A percentile compares a stretch with the other conserved stretches of the same genome.
These are phyloP conservation scores for Elymnias hypermnestra DNA, from an alignment of 1,140 invertebrate species.

Conservation along the genomic window DNA sequence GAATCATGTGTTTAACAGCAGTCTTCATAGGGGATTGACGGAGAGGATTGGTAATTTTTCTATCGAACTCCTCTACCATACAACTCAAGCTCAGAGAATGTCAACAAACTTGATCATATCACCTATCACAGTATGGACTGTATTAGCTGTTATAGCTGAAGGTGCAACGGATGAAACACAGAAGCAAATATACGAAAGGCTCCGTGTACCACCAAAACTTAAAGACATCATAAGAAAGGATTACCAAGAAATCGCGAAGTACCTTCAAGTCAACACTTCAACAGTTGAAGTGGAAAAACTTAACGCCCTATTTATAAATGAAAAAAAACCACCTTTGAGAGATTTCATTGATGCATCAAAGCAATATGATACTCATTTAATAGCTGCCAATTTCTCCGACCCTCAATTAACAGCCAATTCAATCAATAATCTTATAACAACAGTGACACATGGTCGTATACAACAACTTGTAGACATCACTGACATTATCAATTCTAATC, in stretches of 20 bases:
- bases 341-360: constrained; percentile 51
- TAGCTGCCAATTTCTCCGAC: constrained; percentile 78
- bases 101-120: constrained; percentile 58
- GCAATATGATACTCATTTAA: constrained; percentile 77
- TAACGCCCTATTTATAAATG: constrained; percentile 52
- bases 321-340: constrained; percentile 23
- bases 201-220: constrained; percentile 42
- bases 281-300: constrained; percentile 52
- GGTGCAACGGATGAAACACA: constrained; percentile 61
- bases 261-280: constrained; percentile 55
- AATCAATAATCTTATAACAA: constrained; percentile 83
- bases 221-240: constrained; percentile 38
- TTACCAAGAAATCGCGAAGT: constrained; percentile 48
- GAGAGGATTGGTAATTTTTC: constrained; percentile 66
- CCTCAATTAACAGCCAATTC: constrained; percentile 43
- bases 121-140: constrained; percentile 74
- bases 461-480: constrained; percentile 76
- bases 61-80: constrained; percentile 51
- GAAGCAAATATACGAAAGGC: constrained; percentile 45
- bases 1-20: constrained; percentile 5
- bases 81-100: constrained; percentile 29
- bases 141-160: constrained; percentile 69
- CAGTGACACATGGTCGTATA: constrained; percentile 82
- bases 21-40: constrained; percentile 27
- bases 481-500: constrained; percentile 73